phyloP scores from a whole-genome alignment of 2,113 vertebrate species.

The Atrichornis clamosus region DNA sequence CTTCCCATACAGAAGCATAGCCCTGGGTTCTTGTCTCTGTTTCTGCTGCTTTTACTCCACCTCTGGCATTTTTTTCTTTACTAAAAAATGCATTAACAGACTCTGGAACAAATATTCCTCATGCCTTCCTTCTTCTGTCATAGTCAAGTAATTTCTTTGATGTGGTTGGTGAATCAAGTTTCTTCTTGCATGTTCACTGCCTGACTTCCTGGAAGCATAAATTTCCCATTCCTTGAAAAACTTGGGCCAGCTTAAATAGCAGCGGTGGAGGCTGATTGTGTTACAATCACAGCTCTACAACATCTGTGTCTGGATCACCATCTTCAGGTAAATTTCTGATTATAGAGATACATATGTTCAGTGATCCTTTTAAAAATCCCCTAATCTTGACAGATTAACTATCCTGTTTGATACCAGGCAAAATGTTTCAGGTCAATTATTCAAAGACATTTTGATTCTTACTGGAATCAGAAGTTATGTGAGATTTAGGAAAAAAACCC shows the following conservation, averaged over 20 bases:
- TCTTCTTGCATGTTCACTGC: neutral
- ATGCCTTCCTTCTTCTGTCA: neutral
- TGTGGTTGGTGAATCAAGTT: neutral
- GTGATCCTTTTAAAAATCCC: neutral
- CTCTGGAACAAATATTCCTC: neutral
- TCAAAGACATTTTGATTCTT: neutral
- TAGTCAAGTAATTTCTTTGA: neutral
- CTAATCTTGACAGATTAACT: neutral
- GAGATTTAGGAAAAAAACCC: neutral
- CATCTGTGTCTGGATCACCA: neutral
- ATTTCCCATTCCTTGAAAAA: neutral
- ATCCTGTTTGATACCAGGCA: neutral
- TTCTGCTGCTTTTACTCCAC: neutral
- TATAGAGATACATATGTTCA: neutral
- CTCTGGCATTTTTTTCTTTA: neutral
- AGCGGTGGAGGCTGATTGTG: neutral
- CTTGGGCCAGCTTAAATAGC: neutral
- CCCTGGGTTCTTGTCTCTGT: neutral
- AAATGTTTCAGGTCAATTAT: neutral
- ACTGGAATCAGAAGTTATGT: neutral
- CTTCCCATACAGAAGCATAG: neutral
- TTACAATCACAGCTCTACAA: neutral
- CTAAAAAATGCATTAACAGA: neutral
- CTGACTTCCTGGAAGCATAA: neutral
- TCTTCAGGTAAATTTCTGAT: neutral